Percentiles rank a stretch among this genome's conserved stretches.
phyloP scores from a whole-genome alignment of 2,113 vertebrate genomes.

The Gobio gobio region DNA sequence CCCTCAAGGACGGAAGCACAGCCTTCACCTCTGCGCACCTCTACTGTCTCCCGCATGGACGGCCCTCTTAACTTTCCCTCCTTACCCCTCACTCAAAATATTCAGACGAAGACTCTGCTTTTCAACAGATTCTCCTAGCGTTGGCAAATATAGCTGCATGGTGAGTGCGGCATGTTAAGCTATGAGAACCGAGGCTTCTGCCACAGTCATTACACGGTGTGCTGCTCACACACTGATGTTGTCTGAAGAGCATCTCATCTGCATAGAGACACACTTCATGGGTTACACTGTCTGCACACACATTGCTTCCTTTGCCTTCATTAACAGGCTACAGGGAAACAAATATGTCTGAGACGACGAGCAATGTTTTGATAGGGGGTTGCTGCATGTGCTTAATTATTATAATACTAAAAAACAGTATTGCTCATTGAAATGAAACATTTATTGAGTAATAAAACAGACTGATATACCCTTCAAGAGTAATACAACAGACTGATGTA shows the following conservation, averaged over 20 bases:
- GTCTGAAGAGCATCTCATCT: conserved; percentile 74
- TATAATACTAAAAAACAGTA: not conserved
- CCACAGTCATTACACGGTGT: conserved; percentile 79
- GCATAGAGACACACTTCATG: conserved; percentile 58
- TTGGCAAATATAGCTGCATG: conserved; percentile 65
- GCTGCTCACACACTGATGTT: conserved; percentile 82
- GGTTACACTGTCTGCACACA: conserved; percentile 66
- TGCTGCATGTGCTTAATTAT: not conserved
- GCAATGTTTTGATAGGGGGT: conserved; percentile 18
- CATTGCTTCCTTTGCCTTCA: conserved; percentile 47
- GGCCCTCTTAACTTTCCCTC: conserved; percentile 47
- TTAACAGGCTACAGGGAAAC: conserved; percentile 32
- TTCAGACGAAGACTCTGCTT: conserved; percentile 70
- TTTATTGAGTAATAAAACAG: not conserved
- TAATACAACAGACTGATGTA: not conserved
- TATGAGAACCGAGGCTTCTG: conserved; percentile 80
- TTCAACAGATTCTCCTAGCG: conserved; percentile 30
- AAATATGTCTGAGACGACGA: not conserved
- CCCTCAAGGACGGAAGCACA: conserved; percentile 74
- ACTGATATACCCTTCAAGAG: not conserved
- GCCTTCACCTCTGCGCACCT: conserved; percentile 62
- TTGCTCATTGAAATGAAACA: not conserved
- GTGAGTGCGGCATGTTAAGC: conserved; percentile 78
- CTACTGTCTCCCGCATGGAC: conserved; percentile 49
- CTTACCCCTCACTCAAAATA: conserved; percentile 67